Base-by-base conservation (phyloP, 1,140 invertebrate genomes). In the Tetranychus urticae region DNA sequence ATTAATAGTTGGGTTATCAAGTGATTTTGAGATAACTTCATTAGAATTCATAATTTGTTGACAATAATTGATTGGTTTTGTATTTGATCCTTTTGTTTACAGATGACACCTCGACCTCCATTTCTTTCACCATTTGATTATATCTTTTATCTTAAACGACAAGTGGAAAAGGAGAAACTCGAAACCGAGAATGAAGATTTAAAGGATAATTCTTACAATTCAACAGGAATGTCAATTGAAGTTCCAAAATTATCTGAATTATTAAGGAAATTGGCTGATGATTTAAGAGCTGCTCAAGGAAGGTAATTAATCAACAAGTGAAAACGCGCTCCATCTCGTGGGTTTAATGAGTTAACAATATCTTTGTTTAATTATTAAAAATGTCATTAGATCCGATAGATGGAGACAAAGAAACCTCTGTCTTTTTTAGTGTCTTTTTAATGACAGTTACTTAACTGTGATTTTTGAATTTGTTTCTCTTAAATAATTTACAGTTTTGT, bases 101-200 rank as follows among this genome's bases (percentile, higher is more conserved):
- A 56, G 60, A 61, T 61, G 60, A 56, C n/a, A 36, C 50, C 50
- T n/a, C 33, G 63, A 45, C 62, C 60, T 35, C 58, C 59, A 13
- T 64, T 66, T 57, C 52, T 66, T 47, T 59, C 60, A 33, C 60
- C 65, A 3, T 56, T 55, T 8, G 65, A 66, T 55, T 66, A 66
- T 36, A 60, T 61, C 4, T 66, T 66, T 52, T 66, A 66, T 39
- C 48, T 66, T n/a, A 48, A 60, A 13, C 47, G 59, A 3, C 63
- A 66, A 34, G 58, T 66, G 37, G 65, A 66, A 45, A 56, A 60
- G 34, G 54, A 63, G 2, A 57, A 56, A 50, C 45, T 46, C 3
- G 62, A 63, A 10, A 59, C 48, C 10, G 42, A 58, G 33, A 58
- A 52, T 13, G 61, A 60, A 8, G 34, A 7, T n/a, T 46, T 34